Base-by-base conservation (phyloP, 1,140 invertebrate species). In the Meloidogyne exigua region DNA sequence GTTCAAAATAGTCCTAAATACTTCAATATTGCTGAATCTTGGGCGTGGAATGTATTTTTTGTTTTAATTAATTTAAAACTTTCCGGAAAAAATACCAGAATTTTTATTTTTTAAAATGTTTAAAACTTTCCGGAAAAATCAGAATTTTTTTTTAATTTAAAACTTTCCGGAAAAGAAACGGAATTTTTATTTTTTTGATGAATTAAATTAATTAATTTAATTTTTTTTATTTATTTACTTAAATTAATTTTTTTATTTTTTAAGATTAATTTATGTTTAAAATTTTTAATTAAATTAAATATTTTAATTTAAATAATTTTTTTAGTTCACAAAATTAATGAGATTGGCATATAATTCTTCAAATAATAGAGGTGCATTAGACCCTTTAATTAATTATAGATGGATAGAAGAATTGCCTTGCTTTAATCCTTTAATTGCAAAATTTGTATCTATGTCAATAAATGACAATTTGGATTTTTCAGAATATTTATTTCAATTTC, bases 351-450 rank as follows among this genome's bases (percentile, higher is more conserved):
- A 57, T 21, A 57, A 57, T 57, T 57, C 49, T n/a, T 57, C 21
- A 57, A 18, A n/a, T 9, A 57, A 57, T n/a, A 57, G n/a, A 57
- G 7, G n/a, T n/a, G 7, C 0, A 7, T 9, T 21, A 9, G 49
- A 57, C n/a, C 49, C 18, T 57, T 57, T 57, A 57, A 57, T 57
- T 57, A 57, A 57, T 57, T 57, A 57, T n/a, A 57, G 49, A 57
- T 57, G 49, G 49, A 57, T 57, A 57, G 49, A 57, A 57, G 49
- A 57, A n/a, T 57, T 57, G 49, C 18, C 49, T 57, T 7, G 18
- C 21, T n/a, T 57, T 57, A 57, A 57, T 21, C 49, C 49, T n/a
- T 57, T 57, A 57, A 57, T 57, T n/a, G 49, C n/a, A 57, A n/a
- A n/a, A 57, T 57, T 57, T 57, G n/a, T 57, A 5, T 3, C n/a